Conservation (phyloP, 2,797 vertebrate genomes). For the Mallotus villosus region DNA sequence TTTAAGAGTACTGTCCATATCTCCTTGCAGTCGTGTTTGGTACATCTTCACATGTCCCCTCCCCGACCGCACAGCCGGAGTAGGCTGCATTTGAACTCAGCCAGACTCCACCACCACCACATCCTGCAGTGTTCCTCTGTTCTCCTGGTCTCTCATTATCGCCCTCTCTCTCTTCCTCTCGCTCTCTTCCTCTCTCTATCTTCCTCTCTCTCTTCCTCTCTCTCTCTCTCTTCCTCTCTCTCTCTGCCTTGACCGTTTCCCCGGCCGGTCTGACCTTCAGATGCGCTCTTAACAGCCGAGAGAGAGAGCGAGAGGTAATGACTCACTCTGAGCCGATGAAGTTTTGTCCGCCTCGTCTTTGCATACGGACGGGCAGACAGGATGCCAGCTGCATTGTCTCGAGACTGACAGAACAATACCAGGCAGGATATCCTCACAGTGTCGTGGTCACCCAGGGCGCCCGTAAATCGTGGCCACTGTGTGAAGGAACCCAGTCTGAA, state of each 20-base stretch:
- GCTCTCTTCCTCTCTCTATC: not conserved
- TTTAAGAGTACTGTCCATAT: not conserved
- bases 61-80: too few relatives aligned
- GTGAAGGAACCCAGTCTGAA: slow-evolving; percentile 60
- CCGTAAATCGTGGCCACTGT: slow-evolving; percentile 52
- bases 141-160: not conserved
- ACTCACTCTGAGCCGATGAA: slow-evolving; percentile 19
- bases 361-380: slow-evolving; percentile 49
- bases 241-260: slow-evolving; percentile 38
- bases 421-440: slow-evolving; percentile 75
- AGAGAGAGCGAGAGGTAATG: slow-evolving; percentile 8
- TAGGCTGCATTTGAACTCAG: too few relatives aligned
- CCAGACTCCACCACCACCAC: too few relatives aligned
- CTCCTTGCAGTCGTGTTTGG: not conserved
- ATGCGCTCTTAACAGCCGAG: slow-evolving; percentile 35
- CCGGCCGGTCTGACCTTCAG: slow-evolving; percentile 50
- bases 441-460: slow-evolving; percentile 60
- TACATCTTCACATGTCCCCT: not conserved
- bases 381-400: slow-evolving; percentile 72
- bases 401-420: slow-evolving; percentile 64
- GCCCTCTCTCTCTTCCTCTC: not conserved
- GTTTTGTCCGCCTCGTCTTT: slow-evolving; percentile 24
- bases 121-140: not conserved
- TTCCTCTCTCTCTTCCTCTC: not conserved
- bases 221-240: not conserved